phyloP scores from a whole-genome alignment of 2,113 vertebrate genomes.

The Lepidiolamprologus cunningtoni region DNA sequence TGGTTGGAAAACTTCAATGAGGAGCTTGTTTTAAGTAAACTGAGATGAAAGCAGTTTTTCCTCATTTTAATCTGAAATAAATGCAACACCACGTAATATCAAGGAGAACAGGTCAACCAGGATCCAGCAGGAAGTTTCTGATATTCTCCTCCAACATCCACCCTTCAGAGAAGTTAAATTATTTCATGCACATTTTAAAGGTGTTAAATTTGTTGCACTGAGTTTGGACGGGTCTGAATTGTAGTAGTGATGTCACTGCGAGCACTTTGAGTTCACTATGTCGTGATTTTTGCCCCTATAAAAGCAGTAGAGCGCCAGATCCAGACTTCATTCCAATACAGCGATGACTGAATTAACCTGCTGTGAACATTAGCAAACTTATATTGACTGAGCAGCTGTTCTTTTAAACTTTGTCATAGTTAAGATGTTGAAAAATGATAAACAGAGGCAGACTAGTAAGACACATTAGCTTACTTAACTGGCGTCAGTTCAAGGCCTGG shows the following conservation, averaged over 20 bases:
- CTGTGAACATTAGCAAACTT: neutral
- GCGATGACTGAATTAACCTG: neutral
- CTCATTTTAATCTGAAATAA: neutral
- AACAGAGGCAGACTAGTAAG: neutral
- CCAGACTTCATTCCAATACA: accelerated
- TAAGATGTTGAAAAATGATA: neutral
- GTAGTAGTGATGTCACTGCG: neutral
- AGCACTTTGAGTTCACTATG: accelerated
- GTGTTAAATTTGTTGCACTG: neutral
- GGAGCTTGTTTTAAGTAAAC: neutral
- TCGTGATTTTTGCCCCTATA: neutral
- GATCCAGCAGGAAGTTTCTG: accelerated
- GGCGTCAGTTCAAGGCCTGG: neutral
- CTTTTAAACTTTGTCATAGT: neutral
- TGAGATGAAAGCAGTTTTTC: neutral
- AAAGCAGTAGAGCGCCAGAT: accelerated
- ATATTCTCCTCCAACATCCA: neutral
- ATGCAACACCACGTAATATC: neutral
- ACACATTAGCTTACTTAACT: neutral
- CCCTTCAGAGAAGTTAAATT: neutral
- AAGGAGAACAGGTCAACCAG: neutral
- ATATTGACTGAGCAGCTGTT: neutral
- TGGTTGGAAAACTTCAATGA: neutral
- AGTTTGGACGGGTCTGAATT: accelerated
- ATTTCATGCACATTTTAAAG: accelerated